Evolutionary conservation across 2,113 vertebrate species (phyloP), one percentile per base, ranked within the genome.

Genomic region (Pandion haliaetus): DNA sequence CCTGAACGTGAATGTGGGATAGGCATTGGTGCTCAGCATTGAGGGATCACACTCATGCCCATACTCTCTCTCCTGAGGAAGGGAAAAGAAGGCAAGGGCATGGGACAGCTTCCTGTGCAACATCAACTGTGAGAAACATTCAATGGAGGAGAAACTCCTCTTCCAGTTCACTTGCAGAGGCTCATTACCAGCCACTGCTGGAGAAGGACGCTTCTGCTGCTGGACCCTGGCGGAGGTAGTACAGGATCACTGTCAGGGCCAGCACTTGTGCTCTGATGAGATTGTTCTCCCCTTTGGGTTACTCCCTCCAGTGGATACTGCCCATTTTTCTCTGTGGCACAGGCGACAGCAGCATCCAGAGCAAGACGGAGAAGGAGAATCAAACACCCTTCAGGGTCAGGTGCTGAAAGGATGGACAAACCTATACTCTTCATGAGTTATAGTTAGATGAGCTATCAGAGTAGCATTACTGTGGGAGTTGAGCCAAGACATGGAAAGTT

Each of bases 81-180:
- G 34, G 70, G 65, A 92, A 91, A 90, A 91, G 90, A 78, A 89
- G 79, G 89, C 82, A 95, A 86, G 91, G 89, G 59, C 88, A 89
- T 80, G 82, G 84, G 82, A 95, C 90, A 93, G 81, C 73, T 84
- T 93, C 88, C 95, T 95, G 93, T 96, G 89, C 82, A 96, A 94
- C 65, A 83, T 97, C 95, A 93, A 69, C 87, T 88, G 84, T 91
- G 84, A 93, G 71, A 98, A 97, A 97, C 57, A 93, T 89, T 93
- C 83, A 96, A 0, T 54, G 38, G 86, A 97, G 76, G 80, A 95
- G 94, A 94, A 97, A 91, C 57, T 93, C 91, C 88, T 94, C 95
- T 97, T 98, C 95, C 95, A 98, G 94, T 97, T 97, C 65, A n/a
- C 83, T 94, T 93, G 79, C 90, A 96, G 90, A 95, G 92, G 88